Evolutionary conservation across 2,113 vertebrate species (phyloP), one percentile per base, ranked within the genome.

Genomic region (Tachysurus vachellii): DNA sequence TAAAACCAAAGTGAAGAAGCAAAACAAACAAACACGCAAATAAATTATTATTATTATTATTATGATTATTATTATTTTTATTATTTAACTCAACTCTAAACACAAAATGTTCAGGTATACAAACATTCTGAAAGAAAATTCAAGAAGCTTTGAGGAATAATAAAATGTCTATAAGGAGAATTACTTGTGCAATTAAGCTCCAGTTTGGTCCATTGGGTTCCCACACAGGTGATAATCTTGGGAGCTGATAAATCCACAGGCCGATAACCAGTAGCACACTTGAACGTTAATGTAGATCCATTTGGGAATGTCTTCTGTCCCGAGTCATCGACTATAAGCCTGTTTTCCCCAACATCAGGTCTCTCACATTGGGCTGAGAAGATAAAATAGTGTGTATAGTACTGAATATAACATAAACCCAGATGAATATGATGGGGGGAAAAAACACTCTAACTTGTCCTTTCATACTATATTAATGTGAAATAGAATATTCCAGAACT

Each of bases 331-430:
- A 9, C 87, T 76, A 94, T 84, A 50, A 0, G 0, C 88, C 90
- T 91, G 3, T 93, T 80, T 0, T 0, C 0, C 13, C 47, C 71
- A 17, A 5, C 4, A 5, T 0, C 0, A 26, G 92, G 94, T 64
- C 0, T 13, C 19, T 5, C 0, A 64, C 94, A 95, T 83, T 86
- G 88, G 57, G 77, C 92, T 94, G 16, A 14, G 44, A 62, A 28
- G 36, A 53, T 7, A 23, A 62, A 80, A 64, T n/a, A 12, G 3
- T 66, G 12, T 70, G 13, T 70, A 42, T 42, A 36, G 28, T 71
- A 42, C 19, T 6, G 7, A 19, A 36, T 42, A 42, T 19, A 36
- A 1, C 14, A 36, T 17, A 17, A 70, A 70, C 21, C 59, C 1
- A 21, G 10, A 21, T 10, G 5, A 28, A 79, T 16, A 21, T 26